Evolutionary conservation across 2,113 vertebrate genomes (phyloP).

Genomic region (Laterallus jamaicensis): DNA sequence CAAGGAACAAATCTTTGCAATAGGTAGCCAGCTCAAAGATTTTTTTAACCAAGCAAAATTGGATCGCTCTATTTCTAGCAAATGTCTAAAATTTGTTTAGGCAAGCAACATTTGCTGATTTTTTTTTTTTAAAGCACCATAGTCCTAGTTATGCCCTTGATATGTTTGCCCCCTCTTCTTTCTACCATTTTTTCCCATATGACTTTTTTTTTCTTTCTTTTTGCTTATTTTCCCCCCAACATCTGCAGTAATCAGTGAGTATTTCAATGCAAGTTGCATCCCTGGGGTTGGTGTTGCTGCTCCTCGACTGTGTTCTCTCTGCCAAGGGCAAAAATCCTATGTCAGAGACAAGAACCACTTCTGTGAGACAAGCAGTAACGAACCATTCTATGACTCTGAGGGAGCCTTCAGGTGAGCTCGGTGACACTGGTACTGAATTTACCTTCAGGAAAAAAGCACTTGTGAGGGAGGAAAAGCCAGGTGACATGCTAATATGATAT

Average conservation of each 20-base stretch:
- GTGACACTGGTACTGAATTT: background rate
- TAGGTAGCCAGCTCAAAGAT: background rate
- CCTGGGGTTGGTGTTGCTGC: constrained; percentile 81
- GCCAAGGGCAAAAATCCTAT: constrained; percentile 86
- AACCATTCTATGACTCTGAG: constrained; percentile 87
- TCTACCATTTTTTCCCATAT: background rate
- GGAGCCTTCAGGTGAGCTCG: constrained; percentile 86
- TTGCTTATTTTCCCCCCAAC: background rate
- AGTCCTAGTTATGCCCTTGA: background rate
- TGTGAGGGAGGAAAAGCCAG: background rate
- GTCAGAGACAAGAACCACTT: constrained; percentile 83
- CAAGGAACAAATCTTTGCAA: background rate
- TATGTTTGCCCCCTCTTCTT: background rate
- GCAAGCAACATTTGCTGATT: background rate
- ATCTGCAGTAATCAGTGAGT: constrained; percentile 77
- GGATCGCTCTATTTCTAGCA: background rate
- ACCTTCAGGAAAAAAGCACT: background rate
- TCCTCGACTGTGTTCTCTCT: constrained; percentile 79
- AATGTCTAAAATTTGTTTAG: background rate
- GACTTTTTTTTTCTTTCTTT: background rate
- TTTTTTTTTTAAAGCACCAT: background rate
- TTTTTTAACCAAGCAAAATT: background rate
- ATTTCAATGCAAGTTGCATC: constrained; percentile 87
- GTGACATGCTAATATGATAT: background rate
- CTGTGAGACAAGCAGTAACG: constrained; percentile 86